A percentile compares a stretch with the other conserved stretches of the same genome.
These are phyloP conservation scores for Proisotoma minuta DNA, from an alignment of 2,888 invertebrate species.

Conservation along the genomic window DNA sequence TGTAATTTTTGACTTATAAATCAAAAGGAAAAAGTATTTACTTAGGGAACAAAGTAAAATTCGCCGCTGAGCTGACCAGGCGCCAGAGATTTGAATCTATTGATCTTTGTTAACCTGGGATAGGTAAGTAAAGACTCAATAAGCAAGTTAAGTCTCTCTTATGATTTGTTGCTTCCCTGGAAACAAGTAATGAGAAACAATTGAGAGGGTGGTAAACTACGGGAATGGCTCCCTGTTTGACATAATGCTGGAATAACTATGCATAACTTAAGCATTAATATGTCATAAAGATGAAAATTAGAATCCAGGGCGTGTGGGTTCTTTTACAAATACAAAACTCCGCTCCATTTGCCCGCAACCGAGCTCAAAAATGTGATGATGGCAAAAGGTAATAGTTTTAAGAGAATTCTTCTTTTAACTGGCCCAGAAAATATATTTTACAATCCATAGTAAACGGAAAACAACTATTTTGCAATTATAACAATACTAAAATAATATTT, in stretches of 20 bases:
- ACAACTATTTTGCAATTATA: no score
- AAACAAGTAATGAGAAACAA: constrained; percentile 23
- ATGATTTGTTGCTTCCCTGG: neutral
- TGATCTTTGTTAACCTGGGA: neutral
- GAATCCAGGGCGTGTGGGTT: constrained; percentile 30
- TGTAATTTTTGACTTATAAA: neutral
- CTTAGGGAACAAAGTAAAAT: neutral
- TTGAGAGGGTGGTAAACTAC: constrained; percentile 22
- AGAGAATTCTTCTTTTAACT: constrained; percentile 14
- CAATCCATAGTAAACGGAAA: no score
- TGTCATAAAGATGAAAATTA: constrained; percentile 16
- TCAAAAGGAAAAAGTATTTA: neutral
- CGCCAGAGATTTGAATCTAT: constrained; percentile 7
- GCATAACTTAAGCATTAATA: constrained; percentile 29
- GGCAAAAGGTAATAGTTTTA: constrained; percentile 7
- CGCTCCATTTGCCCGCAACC: neutral
- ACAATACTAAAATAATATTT: no score
- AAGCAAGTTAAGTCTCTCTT: neutral
- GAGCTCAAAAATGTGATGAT: constrained; percentile 15
- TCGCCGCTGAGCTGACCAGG: constrained; percentile 7
- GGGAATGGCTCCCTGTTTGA: constrained; percentile 23
- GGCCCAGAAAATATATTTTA: no score
- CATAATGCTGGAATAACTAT: constrained; percentile 31
- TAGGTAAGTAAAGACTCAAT: constrained; percentile 15
- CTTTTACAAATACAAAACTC: constrained; percentile 3